phyloP scores from a whole-genome alignment of 1,140 invertebrate species.

The Bombus turneri region DNA sequence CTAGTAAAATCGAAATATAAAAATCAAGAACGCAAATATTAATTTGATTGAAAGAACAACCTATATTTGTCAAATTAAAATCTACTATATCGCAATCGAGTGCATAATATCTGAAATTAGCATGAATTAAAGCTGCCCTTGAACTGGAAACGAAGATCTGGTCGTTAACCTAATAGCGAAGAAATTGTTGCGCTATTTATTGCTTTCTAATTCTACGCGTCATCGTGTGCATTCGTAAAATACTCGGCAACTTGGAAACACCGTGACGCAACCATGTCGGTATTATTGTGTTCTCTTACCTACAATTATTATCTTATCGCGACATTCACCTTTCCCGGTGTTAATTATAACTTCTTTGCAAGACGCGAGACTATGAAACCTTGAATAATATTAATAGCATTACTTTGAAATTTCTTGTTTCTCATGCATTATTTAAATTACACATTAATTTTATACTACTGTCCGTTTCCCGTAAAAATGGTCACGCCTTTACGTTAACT shows the following conservation, averaged over 20 bases:
- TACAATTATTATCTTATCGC: slow-evolving; percentile 1
- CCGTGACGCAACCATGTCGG: neutral
- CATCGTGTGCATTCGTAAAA: neutral
- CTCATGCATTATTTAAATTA: neutral
- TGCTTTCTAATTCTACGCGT: neutral
- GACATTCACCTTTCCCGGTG: slow-evolving; percentile 9
- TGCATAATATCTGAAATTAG: neutral
- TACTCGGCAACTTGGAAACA: neutral
- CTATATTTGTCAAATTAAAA: too few relatives aligned
- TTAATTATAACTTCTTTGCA: neutral
- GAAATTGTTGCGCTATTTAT: neutral
- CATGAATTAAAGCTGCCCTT: neutral
- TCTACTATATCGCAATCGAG: neutral
- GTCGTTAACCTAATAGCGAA: neutral
- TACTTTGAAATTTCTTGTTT: too few relatives aligned
- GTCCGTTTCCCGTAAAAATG: neutral
- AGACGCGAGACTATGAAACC: too few relatives aligned
- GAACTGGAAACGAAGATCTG: neutral
- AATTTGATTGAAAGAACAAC: neutral
- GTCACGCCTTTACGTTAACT: too few relatives aligned
- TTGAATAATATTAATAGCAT: too few relatives aligned
- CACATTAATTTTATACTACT: neutral
- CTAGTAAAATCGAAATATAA: neutral
- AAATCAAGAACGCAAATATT: neutral
- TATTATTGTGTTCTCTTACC: neutral